Evolutionary conservation across 1,140 invertebrate genomes (phyloP), one percentile per base, ranked within the genome.

Genomic region (Oppia nitens): DNA sequence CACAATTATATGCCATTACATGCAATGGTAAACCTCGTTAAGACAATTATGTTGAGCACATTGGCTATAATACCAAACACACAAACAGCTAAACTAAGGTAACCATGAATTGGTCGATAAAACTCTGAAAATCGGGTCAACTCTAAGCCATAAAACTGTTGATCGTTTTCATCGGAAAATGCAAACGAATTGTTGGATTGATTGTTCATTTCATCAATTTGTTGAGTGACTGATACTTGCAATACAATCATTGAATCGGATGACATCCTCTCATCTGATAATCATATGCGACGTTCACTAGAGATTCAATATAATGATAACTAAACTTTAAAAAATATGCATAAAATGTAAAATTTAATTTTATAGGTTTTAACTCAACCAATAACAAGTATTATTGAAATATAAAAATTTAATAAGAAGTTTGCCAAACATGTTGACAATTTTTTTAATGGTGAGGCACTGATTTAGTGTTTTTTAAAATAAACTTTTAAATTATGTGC

Each of bases 51-150:
- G 68, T 92, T 95, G 32, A 93, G 72, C 14, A 86, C 73, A 68
- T 95, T 95, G n/a, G 87, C 84, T 55, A 92, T 73, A 45, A 84
- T 84, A 23, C 91, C 90, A 64, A 93, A 86, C 24, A 85, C 70
- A 69, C 90, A 94, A 2, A 95, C 83, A 1, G 78, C 65, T 1
- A 85, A 69, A 20, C 80, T 78, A 20, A 82, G 67, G 69, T 83
- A 83, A 1, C 82, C 81, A 69, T 89, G 85, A 17, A 80, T 60
- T 2, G 64, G 63, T 2, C 65, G 63, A 61, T 78, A 78, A 45
- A 57, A 58, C 1, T 60, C 54, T 28, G 63, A 63, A 26, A 71
- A 68, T 1, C 28, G 24, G 1, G 62, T 28, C 20, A 73, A 61
- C 17, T 53, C 32, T n/a, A 61, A 60, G 11, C 62, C 64, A 29